Evolutionary conservation across 1,140 invertebrate genomes (phyloP), one percentile per base, ranked within the genome.

Genomic region (Lucilia sericata): DNA sequence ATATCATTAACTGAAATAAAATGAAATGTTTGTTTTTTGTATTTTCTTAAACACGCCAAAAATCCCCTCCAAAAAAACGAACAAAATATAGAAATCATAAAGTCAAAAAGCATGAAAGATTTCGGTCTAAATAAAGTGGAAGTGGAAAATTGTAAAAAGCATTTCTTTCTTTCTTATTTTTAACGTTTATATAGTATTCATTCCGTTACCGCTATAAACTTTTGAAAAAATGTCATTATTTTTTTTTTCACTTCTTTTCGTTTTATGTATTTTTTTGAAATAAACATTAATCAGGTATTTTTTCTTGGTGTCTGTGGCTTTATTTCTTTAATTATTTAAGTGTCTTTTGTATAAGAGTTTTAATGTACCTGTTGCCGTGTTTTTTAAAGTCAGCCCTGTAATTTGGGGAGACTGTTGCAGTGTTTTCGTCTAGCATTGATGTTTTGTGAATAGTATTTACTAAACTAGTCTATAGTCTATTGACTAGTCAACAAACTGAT

Each of bases 61-160:
- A 17, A 30, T 30, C 13, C 55, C 14, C 55, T 3, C 25, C 1
- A 30, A 30, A 30, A 17, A 60, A 60, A 60, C n/a, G 14, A 60
- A 60, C 55, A 60, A n/a, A 60, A 60, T n/a, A 30, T 30, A 30
- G 25, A 30, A 70, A 70, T 10, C 19, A 70, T 70, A 70, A 70
- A 70, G 65, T 70, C 65, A 70, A 70, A 70, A 70, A 70, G 17
- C 65, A 70, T 70, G 65, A 70, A 70, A 70, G 19, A 70, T 70
- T 70, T 21, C 65, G n/a, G 65, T 70, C 19, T 70, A 19, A 42
- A 42, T 42, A 42, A 21, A 70, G 7, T 70, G 19, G 65, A 70
- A 70, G 65, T 70, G 21, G 21, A 19, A 70, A 70, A 70, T 60
- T 60, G 13, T 60, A 17, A 5, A 30, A 14, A n/a, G 55, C 14